A percentile compares a stretch with the other conserved stretches of the same genome.
Conservation (phyloP, 2,797 vertebrate genomes). For the Crenuchus spilurus region DNA sequence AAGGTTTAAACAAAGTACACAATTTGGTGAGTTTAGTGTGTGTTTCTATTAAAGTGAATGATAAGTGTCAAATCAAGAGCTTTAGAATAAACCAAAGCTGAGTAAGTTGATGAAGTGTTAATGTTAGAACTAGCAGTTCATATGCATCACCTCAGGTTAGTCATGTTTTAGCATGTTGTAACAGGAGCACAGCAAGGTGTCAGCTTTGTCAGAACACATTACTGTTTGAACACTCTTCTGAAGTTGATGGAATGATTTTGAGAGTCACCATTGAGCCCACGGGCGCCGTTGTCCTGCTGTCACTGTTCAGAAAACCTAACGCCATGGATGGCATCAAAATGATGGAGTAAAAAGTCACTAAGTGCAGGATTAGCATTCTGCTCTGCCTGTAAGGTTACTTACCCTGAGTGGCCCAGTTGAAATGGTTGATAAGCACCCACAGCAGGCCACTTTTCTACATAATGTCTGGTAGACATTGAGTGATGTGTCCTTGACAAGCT, state of each 20-base stretch:
- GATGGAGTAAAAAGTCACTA: background rate
- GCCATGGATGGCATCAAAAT: background rate
- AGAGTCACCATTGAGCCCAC: slow-evolving; percentile 56
- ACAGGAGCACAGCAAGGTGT: slow-evolving; percentile 17
- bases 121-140: too few species aligned
- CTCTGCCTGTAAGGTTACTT: slow-evolving; percentile 5
- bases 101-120: too few species aligned
- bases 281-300: background rate
- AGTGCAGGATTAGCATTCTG: background rate
- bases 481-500: background rate
- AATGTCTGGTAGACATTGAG: slow-evolving; percentile 5
- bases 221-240: slow-evolving; percentile 12
- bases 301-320: background rate
- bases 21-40: too few species aligned
- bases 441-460: background rate
- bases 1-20: too few species aligned
- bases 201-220: slow-evolving; percentile 21
- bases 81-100: too few species aligned
- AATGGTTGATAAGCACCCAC: background rate
- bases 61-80: too few species aligned
- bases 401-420: background rate
- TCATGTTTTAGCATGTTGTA: background rate
- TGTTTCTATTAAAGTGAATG: too few species aligned
- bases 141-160: background rate
- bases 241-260: slow-evolving; percentile 51